Evolutionary conservation across 2,888 invertebrate genomes (phyloP).

Genomic region (Syrphus vitripennis): DNA sequence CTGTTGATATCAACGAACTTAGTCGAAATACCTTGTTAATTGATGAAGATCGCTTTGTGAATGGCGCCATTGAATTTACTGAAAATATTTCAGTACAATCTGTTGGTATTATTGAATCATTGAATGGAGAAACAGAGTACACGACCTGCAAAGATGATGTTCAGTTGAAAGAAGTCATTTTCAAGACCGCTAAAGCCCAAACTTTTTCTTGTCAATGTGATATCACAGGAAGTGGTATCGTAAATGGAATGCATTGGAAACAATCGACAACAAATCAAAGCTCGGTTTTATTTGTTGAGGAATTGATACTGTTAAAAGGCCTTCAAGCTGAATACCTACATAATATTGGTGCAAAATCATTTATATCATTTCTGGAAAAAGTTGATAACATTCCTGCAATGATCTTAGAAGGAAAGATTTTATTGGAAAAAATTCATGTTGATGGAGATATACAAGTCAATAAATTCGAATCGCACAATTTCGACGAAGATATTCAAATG

Average conservation of each 20-base stretch:
- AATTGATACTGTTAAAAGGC: conserved; percentile 77
- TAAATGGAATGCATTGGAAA: conserved; percentile 78
- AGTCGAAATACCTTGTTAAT: conserved; percentile 80
- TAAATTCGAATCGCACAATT: conserved; percentile 74
- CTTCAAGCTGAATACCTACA: conserved; percentile 79
- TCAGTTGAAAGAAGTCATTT: conserved; percentile 75
- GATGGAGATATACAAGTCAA: conserved; percentile 75
- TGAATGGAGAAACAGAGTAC: conserved; percentile 79
- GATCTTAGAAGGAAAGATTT: conserved; percentile 79
- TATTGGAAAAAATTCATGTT: conserved; percentile 80
- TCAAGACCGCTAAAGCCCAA: conserved; percentile 76
- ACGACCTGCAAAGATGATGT: conserved; percentile 75
- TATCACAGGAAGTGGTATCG: conserved; percentile 76
- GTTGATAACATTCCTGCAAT: conserved; percentile 76
- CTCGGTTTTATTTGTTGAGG: conserved; percentile 75
- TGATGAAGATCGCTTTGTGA: conserved; percentile 79
- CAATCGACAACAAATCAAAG: conserved; percentile 76
- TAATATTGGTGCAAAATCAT: conserved; percentile 75
- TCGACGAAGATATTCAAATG: conserved; percentile 77
- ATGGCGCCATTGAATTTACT: conserved; percentile 79
- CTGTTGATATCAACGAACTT: conserved; percentile 80
- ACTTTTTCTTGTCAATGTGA: conserved; percentile 77
- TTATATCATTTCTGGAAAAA: conserved; percentile 76
- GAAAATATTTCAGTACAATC: conserved; percentile 73
- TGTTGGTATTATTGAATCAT: conserved; percentile 76